Evolutionary conservation across 2,113 vertebrate species (phyloP).

Genomic region (Phaethon lepturus): DNA sequence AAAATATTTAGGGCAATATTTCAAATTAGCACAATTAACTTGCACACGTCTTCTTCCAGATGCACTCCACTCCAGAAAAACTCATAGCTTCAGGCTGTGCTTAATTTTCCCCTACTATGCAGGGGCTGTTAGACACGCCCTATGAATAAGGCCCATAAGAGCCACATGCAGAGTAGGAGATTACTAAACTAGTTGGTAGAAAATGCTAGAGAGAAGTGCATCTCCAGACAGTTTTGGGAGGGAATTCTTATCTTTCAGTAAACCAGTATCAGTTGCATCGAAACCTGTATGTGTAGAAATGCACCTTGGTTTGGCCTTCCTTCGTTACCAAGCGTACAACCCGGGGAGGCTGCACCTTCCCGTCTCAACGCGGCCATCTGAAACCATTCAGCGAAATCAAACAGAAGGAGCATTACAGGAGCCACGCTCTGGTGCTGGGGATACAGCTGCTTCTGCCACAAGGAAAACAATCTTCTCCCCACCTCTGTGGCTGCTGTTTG

Average conservation of each 20-base stretch:
- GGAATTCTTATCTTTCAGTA: neutral
- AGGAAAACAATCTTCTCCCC: neutral
- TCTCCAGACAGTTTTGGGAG: too few species aligned
- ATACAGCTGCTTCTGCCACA: neutral
- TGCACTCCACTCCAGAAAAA: neutral
- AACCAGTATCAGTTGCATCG: too few species aligned
- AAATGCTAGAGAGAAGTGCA: neutral
- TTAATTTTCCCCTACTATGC: rapidly evolving
- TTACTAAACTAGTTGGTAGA: neutral
- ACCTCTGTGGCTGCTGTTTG: neutral
- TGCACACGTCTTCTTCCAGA: neutral
- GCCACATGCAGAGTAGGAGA: too few species aligned
- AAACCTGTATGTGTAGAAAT: neutral
- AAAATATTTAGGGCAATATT: neutral
- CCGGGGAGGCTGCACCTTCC: neutral
- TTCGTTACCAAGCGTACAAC: too few species aligned
- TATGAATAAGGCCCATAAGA: neutral
- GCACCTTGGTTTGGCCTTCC: neutral
- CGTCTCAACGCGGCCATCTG: rapidly evolving
- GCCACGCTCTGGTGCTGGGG: neutral
- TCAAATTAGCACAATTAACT: neutral
- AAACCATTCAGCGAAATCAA: neutral
- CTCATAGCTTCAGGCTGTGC: neutral
- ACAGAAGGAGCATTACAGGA: neutral
- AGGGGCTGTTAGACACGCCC: neutral